phyloP scores from a whole-genome alignment of 2,888 invertebrate genomes.

The Dryobota labecula region DNA sequence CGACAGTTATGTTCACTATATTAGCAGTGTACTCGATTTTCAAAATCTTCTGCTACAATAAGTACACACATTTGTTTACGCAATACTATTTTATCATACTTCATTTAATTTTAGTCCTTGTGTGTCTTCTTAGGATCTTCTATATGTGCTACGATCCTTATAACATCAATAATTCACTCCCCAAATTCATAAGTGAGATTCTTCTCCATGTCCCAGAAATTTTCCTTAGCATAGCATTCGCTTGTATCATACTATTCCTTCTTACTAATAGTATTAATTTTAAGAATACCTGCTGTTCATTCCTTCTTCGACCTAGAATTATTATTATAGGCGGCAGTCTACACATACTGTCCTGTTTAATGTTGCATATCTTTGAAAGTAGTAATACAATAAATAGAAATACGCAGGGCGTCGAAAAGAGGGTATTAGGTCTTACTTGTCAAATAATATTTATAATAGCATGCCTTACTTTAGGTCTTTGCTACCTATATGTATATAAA shows the following conservation, averaged over 20 bases:
- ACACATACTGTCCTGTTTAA: constrained; percentile 95
- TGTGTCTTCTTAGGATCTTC: constrained; percentile 95
- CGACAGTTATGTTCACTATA: constrained; percentile 95
- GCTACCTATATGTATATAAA: constrained; percentile 96
- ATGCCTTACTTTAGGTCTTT: constrained; percentile 95
- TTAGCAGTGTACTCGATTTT: constrained; percentile 96
- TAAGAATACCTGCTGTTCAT: constrained; percentile 93
- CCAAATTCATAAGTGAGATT: constrained; percentile 94
- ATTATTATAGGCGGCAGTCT: constrained; percentile 94
- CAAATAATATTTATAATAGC: constrained; percentile 96
- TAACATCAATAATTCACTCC: constrained; percentile 95
- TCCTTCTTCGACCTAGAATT: constrained; percentile 94
- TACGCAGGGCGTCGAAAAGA: constrained; percentile 87
- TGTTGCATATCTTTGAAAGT: constrained; percentile 94
- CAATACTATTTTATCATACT: constrained; percentile 97
- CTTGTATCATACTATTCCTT: constrained; percentile 96
- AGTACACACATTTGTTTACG: constrained; percentile 96
- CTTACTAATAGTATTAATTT: constrained; percentile 94
- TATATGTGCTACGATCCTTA: constrained; percentile 98
- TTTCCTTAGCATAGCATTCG: constrained; percentile 96
- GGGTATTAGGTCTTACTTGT: constrained; percentile 94
- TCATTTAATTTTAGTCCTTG: constrained; percentile 95
- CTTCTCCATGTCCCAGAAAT: constrained; percentile 96
- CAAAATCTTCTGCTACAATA: constrained; percentile 96
- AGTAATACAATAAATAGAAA: constrained; percentile 87